Conservation (phyloP, 2,113 vertebrate species). For the Tonatia bakeri region DNA sequence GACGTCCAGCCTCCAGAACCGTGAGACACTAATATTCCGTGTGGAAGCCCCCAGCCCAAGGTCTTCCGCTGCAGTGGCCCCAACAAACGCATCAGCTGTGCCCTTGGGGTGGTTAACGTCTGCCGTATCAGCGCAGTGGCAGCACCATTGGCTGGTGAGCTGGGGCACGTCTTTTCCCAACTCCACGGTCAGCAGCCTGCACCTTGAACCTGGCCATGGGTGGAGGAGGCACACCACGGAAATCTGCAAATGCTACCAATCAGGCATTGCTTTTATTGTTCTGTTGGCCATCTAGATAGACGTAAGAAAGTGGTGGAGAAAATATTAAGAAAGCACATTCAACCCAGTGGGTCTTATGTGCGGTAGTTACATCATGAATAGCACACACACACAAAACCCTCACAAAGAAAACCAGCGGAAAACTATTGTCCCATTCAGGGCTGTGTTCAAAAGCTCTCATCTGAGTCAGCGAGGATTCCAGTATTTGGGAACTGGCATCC, state of each 20-base stretch:
- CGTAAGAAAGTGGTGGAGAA: background rate
- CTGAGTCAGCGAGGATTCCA: background rate
- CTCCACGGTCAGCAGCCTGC: accelerated
- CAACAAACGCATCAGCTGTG: accelerated
- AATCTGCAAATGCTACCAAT: no score
- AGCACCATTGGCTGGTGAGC: background rate
- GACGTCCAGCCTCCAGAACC: no score
- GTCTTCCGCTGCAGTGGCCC: background rate
- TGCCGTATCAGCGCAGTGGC: accelerated
- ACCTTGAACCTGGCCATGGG: background rate
- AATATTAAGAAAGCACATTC: background rate
- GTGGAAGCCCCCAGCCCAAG: background rate
- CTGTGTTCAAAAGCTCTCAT: background rate
- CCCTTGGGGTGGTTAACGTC: no score
- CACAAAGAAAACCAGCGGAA: background rate
- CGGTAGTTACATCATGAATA: accelerated
- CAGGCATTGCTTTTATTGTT: background rate
- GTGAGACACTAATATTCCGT: no score
- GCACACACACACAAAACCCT: background rate
- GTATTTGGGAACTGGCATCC: background rate
- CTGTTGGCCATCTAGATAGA: background rate
- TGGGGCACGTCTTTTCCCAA: background rate
- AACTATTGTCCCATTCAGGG: background rate
- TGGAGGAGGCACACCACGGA: no score
- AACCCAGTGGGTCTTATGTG: accelerated